Evolutionary conservation across 2,797 vertebrate genomes (phyloP).

Genomic region (Atherinosoma microstoma): DNA sequence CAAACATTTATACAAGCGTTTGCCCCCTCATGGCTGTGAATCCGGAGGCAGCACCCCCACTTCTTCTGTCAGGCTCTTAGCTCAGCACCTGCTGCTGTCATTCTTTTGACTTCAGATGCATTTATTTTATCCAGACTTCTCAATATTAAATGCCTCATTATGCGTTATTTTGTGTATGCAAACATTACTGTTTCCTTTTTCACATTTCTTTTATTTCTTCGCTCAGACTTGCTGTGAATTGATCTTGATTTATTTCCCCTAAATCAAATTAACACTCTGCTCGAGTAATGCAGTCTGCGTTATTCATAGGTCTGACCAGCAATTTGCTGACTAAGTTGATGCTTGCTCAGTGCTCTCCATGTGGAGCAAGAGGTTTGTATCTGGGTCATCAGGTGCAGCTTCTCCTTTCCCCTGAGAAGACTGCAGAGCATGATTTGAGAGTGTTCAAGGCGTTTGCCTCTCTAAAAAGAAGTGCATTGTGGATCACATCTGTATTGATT

Average conservation of each 20-base stretch:
- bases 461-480: constrained; percentile 8
- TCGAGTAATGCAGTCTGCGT: constrained; percentile 32
- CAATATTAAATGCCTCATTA: constrained; percentile 14
- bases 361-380: constrained; percentile 55
- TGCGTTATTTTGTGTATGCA: constrained; percentile 2
- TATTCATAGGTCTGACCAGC: constrained; percentile 54
- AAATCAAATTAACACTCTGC: constrained; percentile 42
- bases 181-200: constrained; percentile 1
- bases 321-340: constrained; percentile 61
- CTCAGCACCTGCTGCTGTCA: constrained; percentile 56
- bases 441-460: constrained; percentile 20
- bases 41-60: constrained; percentile 29
- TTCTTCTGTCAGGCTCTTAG: constrained; percentile 23
- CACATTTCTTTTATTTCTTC: not conserved
- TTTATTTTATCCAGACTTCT: constrained; percentile 26
- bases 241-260: constrained; percentile 25
- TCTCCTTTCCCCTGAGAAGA: constrained; percentile 35
- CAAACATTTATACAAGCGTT: constrained; percentile 72
- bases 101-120: constrained; percentile 32
- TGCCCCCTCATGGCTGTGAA: constrained; percentile 46
- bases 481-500: constrained; percentile 27
- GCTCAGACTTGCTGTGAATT: constrained; percentile 8
- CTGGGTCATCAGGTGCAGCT: constrained; percentile 66
- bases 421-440: constrained; percentile 33
- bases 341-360: constrained; percentile 43